Evolutionary conservation across 1,140 invertebrate genomes (phyloP), one percentile per base, ranked within the genome.

Genomic region (Nasonia longicornis): DNA sequence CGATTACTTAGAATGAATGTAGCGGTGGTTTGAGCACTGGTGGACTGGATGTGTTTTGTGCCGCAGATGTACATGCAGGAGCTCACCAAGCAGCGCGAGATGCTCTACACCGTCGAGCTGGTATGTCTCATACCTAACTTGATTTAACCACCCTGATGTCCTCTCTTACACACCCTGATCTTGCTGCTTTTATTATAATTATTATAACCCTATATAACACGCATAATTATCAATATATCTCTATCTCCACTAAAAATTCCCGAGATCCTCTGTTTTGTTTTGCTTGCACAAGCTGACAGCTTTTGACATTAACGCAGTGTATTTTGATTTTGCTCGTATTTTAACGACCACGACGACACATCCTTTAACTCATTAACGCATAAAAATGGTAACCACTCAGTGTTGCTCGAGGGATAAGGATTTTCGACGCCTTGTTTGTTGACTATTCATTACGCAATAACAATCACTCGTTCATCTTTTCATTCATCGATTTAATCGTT

Each of bases 81-180:
- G 94, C 94, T 97, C 92, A 96, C 93, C 92, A 95, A 95, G 93
- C 95, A 95, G 91, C 94, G 94, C 92, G 95, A 96, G 92, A 93
- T 96, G 91, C 92, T 96, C 90, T 94, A 95, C 92, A 95, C 95
- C 91, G 95, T 95, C 89, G 95, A 96, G 92, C 92, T 96, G 95
- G 95, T 96, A 95, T 93, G 94, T 91, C 87, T 86, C 89, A 88
- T 91, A 89, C 89, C 90, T 87, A 90, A 88, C 86, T 86, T 90
- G 86, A 86, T 85, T 85, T 86, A 85, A 85, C 79, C 81, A 76
- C 64, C 75, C 38, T 38, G 63, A 48, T 67, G 66, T 67, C 66
- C 66, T 67, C 3, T 31, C 66, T 67, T 10, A 26, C 69, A 71
- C 12, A 20, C 20, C 31, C 20, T n/a, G n/a, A 2, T n/a, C 6